These are phyloP conservation scores for Anastatus disparis DNA, from an alignment of 1,140 invertebrate species.

Conservation along the genomic window DNA sequence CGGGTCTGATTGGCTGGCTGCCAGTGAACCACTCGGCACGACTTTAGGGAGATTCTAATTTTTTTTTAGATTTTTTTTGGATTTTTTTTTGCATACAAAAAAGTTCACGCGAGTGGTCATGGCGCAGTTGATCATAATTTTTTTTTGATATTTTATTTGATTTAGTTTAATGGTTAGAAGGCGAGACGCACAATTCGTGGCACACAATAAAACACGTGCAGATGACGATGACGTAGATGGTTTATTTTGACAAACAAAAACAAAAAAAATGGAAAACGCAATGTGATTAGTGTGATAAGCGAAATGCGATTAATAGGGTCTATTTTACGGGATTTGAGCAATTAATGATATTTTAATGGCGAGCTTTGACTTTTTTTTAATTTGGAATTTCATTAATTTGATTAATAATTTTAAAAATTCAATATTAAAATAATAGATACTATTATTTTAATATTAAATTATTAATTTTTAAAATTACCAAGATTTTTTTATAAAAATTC, in stretches of 20 bases:
- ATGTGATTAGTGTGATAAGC: constrained; percentile 48
- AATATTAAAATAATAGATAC: too few species aligned
- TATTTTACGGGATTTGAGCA: too few species aligned
- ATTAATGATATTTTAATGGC: too few species aligned
- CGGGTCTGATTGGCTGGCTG: constrained; percentile 59
- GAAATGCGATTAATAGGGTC: neutral
- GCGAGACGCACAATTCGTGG: constrained; percentile 18
- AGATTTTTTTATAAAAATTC: too few species aligned
- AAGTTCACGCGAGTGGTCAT: constrained; percentile 12
- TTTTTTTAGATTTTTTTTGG: too few species aligned
- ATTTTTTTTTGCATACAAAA: constrained; percentile 27
- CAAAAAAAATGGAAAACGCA: constrained; percentile 61
- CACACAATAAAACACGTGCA: constrained; percentile 33
- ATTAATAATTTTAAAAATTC: too few species aligned
- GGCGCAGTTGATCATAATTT: neutral
- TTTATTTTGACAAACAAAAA: constrained; percentile 53
- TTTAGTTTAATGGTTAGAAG: constrained; percentile 22
- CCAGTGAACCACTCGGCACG: constrained; percentile 46
- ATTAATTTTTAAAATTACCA: too few species aligned
- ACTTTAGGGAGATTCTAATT: constrained; percentile 56
- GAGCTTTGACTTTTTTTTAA: too few species aligned
- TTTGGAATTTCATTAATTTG: too few species aligned
- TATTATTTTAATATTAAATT: too few species aligned
- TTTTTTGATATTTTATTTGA: constrained; percentile 43
- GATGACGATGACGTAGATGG: constrained; percentile 16